Evolutionary conservation across 1,140 invertebrate species (phyloP), one percentile per base, ranked within the genome.

Genomic region (Micrasema minimum): DNA sequence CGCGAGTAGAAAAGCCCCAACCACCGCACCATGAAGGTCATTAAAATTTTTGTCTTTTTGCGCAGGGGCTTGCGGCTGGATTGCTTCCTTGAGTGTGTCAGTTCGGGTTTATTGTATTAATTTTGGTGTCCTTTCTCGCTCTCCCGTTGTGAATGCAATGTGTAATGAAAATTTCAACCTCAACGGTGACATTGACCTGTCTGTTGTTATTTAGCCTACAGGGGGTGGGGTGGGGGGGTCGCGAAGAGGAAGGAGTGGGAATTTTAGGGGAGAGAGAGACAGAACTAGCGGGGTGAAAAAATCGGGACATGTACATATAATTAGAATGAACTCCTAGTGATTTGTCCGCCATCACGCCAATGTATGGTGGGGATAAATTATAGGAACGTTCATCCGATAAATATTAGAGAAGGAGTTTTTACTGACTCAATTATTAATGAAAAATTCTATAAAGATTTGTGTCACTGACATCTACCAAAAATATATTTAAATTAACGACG

Each of bases 181-280:
- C 57, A 50, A 45, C 53, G 45, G 55, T 62, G 67, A 69, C 67
- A 69, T 69, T 69, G 67, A 69, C 67, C 67, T 46, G 55, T 37
- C 67, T 69, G 57, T 67, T 67, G 66, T 67, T 67, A 41, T 65
- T 67, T 67, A 37, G 66, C 66, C 50, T 26, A 57, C 9, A 31
- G 50, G 48, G 14, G n/a, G 12, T 18, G 43, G 38, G 43, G 61
- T n/a, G 23, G 12, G 16, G 35, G 14, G n/a, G 23, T 4, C 2
- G 16, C 9, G 48, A 0, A 16, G 45, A 22, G 67, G 23, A 43
- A 35, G 67, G 43, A 41, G 55, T 23, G 43, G 55, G 23, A 69
- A 45, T 12, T 35, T 57, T 26, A 22, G 10, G 26, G 12, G n/a
- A 23, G 51, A 14, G 14, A 37, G 26, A 11, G 26, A 31, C 26